Evolutionary conservation across 1,140 invertebrate genomes (phyloP), one percentile per base, ranked within the genome.

Genomic region (Drosophila subpulchrella): DNA sequence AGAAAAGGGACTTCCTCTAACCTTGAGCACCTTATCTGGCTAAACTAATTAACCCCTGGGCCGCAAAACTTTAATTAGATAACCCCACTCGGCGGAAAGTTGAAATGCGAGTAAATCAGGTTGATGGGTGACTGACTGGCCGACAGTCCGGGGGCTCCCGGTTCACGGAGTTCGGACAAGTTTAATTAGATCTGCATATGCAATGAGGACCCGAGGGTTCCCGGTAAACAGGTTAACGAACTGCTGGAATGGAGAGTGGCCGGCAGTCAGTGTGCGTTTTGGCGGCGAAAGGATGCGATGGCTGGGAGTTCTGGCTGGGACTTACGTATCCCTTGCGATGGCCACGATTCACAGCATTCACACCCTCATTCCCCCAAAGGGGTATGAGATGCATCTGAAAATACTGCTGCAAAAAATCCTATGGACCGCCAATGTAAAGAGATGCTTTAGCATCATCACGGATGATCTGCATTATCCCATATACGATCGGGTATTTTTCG

Each of bases 131-230:
- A 48, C 62, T 70, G 62, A 38, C 41, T 32, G 39, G 13, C 39
- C 39, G 53, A 59, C 60, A 60, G 30, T 27, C 46, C 41, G 41
- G 24, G 17, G 42, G n/a, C 62, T 56, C 7, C 46, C 75, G 58
- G 65, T 47, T 61, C 55, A 59, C 39, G 51, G 56, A 55, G 81
- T 71, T 84, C 57, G 56, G 74, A 59, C 67, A 62, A 77, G 79
- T 83, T 89, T 83, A 88, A 88, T 88, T 88, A 79, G 84, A 89
- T 88, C 79, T 88, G 83, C 83, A 88, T 88, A 88, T 47, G 48
- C 32, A 78, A 85, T 85, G 81, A 46, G 24, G 36, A 27, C 15
- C 41, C 46, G 32, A 38, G 59, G 34, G 46, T 24, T 54, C 41
- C 76, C 53, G 66, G 44, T 71, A 72, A 72, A 15, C 68, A 72